Evolutionary conservation across 2,888 invertebrate genomes (phyloP).

Genomic region (Mylabris sibirica): DNA sequence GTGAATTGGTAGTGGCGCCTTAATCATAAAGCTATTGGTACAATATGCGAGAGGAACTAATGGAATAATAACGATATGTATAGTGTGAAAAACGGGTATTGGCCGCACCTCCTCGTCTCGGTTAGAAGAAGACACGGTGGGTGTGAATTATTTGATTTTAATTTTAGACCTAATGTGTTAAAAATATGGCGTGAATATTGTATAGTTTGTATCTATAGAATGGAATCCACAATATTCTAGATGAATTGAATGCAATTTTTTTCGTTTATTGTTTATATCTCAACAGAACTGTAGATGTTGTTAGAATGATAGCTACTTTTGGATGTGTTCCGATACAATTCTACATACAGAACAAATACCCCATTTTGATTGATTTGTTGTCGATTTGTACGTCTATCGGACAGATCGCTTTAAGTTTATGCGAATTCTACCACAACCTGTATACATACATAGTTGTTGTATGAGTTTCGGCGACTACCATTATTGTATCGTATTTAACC

Average conservation of each 20-base stretch:
- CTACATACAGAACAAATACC: background rate
- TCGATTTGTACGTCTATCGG: background rate
- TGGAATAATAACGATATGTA: background rate
- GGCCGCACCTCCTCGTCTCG: constrained; percentile 28
- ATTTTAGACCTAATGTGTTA: constrained; percentile 29
- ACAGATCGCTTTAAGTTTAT: background rate
- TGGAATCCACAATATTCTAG: no score
- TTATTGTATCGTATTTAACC: background rate
- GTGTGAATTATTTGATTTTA: constrained; percentile 34
- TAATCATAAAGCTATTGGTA: constrained; percentile 2
- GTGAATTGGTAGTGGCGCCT: constrained; percentile 9
- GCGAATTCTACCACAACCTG: background rate
- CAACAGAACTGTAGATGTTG: background rate
- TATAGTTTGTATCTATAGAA: background rate
- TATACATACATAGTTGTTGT: background rate
- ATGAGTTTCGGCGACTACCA: background rate
- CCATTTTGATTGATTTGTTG: constrained; percentile 5
- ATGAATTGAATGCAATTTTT: background rate
- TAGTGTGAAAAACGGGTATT: constrained; percentile 2
- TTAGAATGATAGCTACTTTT: constrained; percentile 7
- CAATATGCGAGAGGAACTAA: background rate
- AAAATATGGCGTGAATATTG: constrained; percentile 22
- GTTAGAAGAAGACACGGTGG: constrained; percentile 22
- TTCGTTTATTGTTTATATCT: background rate
- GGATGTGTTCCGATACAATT: background rate